These are phyloP conservation scores for Coelopa frigida DNA, from an alignment of 1,140 invertebrate genomes.

Conservation along the genomic window DNA sequence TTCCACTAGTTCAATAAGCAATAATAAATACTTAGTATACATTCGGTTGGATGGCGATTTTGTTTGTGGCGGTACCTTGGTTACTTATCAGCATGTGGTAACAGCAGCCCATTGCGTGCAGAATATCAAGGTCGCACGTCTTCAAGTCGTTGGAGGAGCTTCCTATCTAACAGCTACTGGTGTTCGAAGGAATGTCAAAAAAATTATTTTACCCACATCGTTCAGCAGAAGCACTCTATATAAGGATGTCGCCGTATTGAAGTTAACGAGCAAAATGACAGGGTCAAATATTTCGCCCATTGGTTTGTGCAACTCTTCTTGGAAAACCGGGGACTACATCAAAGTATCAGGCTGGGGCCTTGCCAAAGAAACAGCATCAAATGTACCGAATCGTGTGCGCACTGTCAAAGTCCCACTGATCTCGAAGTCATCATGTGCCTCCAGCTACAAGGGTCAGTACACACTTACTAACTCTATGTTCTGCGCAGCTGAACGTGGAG, in stretches of 20 bases:
- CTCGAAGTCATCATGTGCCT: too few species aligned
- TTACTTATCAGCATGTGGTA: slow-evolving; percentile 17
- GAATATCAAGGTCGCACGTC: slow-evolving; percentile 2
- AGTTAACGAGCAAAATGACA: slow-evolving; percentile 15
- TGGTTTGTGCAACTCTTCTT: slow-evolving; percentile 17
- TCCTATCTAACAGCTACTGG: slow-evolving; percentile 18
- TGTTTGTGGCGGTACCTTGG: slow-evolving; percentile 22
- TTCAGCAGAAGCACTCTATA: slow-evolving; percentile 16
- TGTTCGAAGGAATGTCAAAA: slow-evolving; percentile 12
- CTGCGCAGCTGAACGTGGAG: slow-evolving; percentile 45
- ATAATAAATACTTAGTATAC: slow-evolving; percentile 20
- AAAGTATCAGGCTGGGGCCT: slow-evolving; percentile 26
- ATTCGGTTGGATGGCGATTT: slow-evolving; percentile 17
- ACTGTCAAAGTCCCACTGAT: too few species aligned
- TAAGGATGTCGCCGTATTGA: slow-evolving; percentile 23
- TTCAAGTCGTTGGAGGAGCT: slow-evolving; percentile 23
- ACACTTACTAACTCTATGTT: too few species aligned
- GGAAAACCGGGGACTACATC: slow-evolving; percentile 20
- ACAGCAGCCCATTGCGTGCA: slow-evolving; percentile 24
- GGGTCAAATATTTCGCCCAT: slow-evolving; percentile 17
- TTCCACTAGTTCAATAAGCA: slow-evolving; percentile 14
- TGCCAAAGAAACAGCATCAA: slow-evolving; percentile 4
- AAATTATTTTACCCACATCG: slow-evolving; percentile 13
- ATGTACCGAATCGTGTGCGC: too few species aligned
- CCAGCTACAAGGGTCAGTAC: too few species aligned